These are phyloP conservation scores for Hesperia comma DNA, from an alignment of 2,888 invertebrate genomes.

Conservation along the genomic window DNA sequence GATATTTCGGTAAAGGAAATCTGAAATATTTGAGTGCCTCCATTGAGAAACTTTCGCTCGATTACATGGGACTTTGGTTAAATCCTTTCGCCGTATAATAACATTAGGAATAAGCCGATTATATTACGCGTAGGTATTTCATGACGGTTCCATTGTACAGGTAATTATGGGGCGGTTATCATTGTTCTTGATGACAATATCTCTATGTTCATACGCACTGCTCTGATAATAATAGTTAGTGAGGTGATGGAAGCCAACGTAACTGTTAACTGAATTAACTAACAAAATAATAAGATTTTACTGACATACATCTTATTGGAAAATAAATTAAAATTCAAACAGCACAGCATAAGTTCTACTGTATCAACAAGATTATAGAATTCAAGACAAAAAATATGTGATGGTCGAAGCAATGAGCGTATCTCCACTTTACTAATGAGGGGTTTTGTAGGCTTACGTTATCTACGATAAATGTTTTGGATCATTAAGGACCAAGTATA, in stretches of 20 bases:
- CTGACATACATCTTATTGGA: no score
- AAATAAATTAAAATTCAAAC: no score
- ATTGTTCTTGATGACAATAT: conserved; percentile 14
- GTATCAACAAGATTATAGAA: no score
- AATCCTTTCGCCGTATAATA: conserved; percentile 32
- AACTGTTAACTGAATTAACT: no score
- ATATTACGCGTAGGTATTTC: conserved; percentile 12
- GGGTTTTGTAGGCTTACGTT: no score
- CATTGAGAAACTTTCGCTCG: conserved; percentile 31
- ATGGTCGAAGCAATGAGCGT: no score
- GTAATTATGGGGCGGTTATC: conserved; percentile 26
- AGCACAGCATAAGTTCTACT: no score
- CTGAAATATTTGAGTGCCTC: conserved; percentile 19
- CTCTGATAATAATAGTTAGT: background rate
- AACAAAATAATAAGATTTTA: no score
- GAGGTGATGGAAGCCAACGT: background rate
- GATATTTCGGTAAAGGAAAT: conserved; percentile 19
- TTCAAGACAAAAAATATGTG: no score
- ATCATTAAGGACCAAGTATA: no score
- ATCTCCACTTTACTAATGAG: no score
- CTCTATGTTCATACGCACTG: conserved; percentile 3
- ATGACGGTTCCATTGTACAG: conserved; percentile 29
- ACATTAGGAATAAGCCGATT: conserved; percentile 33
- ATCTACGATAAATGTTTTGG: no score
- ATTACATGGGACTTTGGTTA: conserved; percentile 32